These are phyloP conservation scores for Fissipunctia ypsillon DNA, from an alignment of 2,888 invertebrate genomes.

Conservation along the genomic window DNA sequence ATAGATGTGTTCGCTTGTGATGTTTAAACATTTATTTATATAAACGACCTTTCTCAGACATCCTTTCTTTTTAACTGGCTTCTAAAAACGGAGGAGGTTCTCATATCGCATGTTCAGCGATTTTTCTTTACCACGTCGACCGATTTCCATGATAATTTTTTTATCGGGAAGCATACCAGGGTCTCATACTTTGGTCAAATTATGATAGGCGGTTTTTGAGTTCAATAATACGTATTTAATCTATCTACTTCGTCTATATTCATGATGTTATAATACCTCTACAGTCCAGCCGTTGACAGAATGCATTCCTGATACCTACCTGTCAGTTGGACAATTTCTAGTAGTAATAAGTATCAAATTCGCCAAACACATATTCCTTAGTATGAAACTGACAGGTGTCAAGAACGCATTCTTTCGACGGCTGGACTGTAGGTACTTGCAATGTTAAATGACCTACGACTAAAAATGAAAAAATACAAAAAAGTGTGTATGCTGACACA, in stretches of 20 bases:
- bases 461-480: too few relatives aligned
- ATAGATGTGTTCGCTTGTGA: constrained; percentile 15
- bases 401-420: too few relatives aligned
- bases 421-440: not conserved
- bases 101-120: not conserved
- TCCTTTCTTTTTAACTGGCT: not conserved
- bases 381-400: too few relatives aligned
- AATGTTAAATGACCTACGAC: too few relatives aligned
- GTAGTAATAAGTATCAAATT: too few relatives aligned
- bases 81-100: not conserved
- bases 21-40: constrained; percentile 24
- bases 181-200: not conserved
- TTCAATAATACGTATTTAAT: too few relatives aligned
- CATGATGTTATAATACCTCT: not conserved
- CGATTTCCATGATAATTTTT: not conserved
- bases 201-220: not conserved
- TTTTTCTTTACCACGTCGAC: not conserved
- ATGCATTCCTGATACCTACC: too few relatives aligned
- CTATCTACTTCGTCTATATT: not conserved
- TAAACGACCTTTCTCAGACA: not conserved
- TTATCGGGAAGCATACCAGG: not conserved
- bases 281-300: too few relatives aligned
- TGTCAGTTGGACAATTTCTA: too few relatives aligned
- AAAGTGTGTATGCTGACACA: too few relatives aligned
- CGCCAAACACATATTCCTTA: too few relatives aligned